phyloP scores from a whole-genome alignment of 2,797 vertebrate species.

The Halcyon chelicuti region DNA sequence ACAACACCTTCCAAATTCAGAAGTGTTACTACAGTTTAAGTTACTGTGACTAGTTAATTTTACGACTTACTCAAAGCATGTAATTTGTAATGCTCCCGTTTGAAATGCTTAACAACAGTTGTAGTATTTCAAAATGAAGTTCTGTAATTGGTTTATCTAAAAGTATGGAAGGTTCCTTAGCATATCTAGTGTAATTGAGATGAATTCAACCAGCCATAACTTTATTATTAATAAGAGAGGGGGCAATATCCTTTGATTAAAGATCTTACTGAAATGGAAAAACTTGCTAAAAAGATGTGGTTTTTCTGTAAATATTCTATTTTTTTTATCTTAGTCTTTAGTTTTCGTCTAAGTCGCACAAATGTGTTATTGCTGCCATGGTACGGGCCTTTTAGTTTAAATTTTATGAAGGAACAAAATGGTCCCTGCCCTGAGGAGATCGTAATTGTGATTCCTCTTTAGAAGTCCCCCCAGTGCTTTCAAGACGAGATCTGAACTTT shows the following conservation, averaged over 20 bases:
- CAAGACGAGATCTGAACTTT: neutral
- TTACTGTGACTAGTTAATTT: constrained; percentile 33
- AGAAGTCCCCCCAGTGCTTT: neutral
- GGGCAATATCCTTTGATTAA: constrained; percentile 44
- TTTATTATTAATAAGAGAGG: neutral
- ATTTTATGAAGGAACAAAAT: neutral
- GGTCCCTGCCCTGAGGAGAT: neutral
- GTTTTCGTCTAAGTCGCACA: neutral
- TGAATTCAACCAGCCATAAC: constrained; percentile 27
- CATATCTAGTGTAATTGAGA: constrained; percentile 4
- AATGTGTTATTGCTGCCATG: constrained; percentile 12
- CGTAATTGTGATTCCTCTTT: neutral
- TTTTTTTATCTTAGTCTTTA: neutral
- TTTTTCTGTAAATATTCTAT: neutral
- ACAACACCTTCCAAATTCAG: constrained; percentile 45
- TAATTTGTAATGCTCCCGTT: constrained; percentile 15
- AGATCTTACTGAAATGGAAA: neutral
- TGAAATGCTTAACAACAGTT: constrained; percentile 16
- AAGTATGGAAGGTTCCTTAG: constrained; percentile 22
- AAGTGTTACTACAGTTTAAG: constrained; percentile 27
- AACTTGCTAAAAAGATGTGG: neutral
- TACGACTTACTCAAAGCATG: neutral
- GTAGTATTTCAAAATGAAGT: constrained; percentile 19
- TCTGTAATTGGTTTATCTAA: constrained; percentile 28
- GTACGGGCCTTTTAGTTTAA: constrained; percentile 13